Conservation (phyloP, 2,113 vertebrate genomes). For the Lepisosteus oculatus region DNA sequence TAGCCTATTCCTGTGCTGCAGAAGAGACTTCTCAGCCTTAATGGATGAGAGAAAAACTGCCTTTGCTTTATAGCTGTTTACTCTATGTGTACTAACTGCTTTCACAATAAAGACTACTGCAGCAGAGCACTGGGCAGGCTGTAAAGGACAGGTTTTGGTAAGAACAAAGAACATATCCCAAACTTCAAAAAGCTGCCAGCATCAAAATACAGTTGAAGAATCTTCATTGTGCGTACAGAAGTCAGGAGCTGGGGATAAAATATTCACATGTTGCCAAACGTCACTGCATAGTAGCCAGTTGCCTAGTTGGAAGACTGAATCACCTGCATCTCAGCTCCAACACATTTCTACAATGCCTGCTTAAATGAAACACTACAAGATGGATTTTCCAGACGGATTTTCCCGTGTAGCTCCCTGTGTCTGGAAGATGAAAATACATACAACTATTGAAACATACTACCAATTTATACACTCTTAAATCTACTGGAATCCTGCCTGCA, state of each 20-base stretch:
- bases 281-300: constrained; percentile 49
- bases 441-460: constrained; percentile 59
- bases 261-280: constrained; percentile 59
- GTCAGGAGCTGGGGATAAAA: constrained; percentile 51
- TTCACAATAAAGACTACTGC: constrained; percentile 18
- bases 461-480: constrained; percentile 68
- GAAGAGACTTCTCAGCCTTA: constrained; percentile 48
- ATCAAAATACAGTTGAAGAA: constrained; percentile 20
- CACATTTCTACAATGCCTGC: not conserved
- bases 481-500: constrained; percentile 70
- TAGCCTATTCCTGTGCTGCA: constrained; percentile 36
- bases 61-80: constrained; percentile 48
- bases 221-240: constrained; percentile 38
- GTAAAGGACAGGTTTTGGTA: not conserved
- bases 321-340: not conserved
- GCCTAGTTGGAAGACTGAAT: constrained; percentile 55
- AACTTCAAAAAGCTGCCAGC: constrained; percentile 3
- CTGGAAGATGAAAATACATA: constrained; percentile 63
- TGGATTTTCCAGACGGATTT: constrained; percentile 62
- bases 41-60: constrained; percentile 40
- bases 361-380: constrained; percentile 29
- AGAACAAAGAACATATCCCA: not conserved
- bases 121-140: not conserved
- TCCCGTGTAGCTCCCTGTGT: constrained; percentile 65
- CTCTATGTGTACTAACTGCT: constrained; percentile 27